Evolutionary conservation across 2,797 vertebrate species (phyloP), one percentile per base, ranked within the genome.

Genomic region (Monodelphis domestica): DNA sequence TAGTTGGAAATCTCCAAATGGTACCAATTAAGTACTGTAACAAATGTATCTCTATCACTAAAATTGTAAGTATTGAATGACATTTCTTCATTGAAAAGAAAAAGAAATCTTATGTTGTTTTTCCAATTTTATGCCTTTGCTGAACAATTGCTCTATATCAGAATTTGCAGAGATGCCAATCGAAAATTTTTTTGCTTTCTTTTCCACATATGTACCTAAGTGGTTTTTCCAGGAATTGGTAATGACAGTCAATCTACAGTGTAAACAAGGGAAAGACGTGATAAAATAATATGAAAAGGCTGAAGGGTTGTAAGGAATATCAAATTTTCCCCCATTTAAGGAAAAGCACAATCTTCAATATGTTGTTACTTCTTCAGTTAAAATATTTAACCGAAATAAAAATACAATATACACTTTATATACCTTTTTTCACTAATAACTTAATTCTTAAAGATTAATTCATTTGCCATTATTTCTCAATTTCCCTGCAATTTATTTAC

Each of bases 281-380:
- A 94, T 57, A 94, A 94, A 95, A 91, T 30, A 95, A 89, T 10
- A 94, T 89, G 12, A 90, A 52, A 5, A 51, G 0, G 0, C 92
- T 26, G 5, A 92, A 70, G 53, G 94, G 90, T 45, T 57, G 70
- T 26, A 87, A 63, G 91, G 14, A 89, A 30, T 94, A 89, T 52
- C 56, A 94, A 94, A 95, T 90, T 93, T 89, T 91, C 38, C 87
- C 92, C n/a, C 88, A 96, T 91, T 95, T 88, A 0, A 93, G 95
- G 9, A 78, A 78, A 45, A 78, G 6, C 7, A 50, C 2, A 84
- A 50, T 45, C 38, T 84, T 38, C 45, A 90, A 87, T 38, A 91
- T 12, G 45, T 50, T 91, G 92, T 91, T 56, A 91, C 45, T 96
- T 93, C 92, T 78, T 93, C 52, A 53, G 52, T 91, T 87, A 90